Evolutionary conservation across 2,888 invertebrate species (phyloP).

Genomic region (Netelia virgata): DNA sequence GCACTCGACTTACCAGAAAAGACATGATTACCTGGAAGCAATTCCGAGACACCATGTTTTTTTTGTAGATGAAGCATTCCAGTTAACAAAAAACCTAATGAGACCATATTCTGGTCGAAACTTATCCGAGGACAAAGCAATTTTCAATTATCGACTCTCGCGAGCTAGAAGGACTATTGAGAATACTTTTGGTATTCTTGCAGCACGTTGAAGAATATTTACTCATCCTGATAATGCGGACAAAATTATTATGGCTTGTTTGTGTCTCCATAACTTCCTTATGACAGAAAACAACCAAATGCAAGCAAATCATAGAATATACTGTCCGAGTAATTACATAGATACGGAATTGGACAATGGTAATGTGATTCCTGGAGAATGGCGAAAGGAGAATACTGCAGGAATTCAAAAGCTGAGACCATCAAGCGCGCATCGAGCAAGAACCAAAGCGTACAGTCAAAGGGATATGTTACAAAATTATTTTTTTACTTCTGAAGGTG

Average conservation of each 20-base stretch:
- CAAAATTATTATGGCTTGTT: conserved; percentile 21
- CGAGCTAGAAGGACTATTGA: background rate
- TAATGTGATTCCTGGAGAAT: conserved; percentile 33
- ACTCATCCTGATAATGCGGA: conserved; percentile 30
- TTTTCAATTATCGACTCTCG: background rate
- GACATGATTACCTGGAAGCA: background rate
- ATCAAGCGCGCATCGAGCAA: background rate
- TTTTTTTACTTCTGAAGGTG: conserved; percentile 53
- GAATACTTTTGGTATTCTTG: conserved; percentile 15
- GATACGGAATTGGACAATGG: conserved; percentile 15
- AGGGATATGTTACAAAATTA: conserved; percentile 33
- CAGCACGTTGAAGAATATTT: background rate
- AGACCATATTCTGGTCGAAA: background rate
- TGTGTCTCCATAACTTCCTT: conserved; percentile 19
- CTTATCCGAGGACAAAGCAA: background rate
- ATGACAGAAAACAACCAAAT: background rate
- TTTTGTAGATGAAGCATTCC: conserved; percentile 14
- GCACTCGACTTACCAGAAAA: background rate
- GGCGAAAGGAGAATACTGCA: conserved; percentile 14
- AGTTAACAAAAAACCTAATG: background rate
- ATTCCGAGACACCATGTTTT: background rate
- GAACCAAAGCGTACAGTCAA: conserved; percentile 10
- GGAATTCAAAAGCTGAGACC: background rate
- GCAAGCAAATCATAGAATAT: background rate
- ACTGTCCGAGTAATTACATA: background rate